A percentile compares a stretch with the other conserved stretches of the same genome.
These are phyloP conservation scores for Cossypha caffra DNA, from an alignment of 2,797 vertebrate genomes.

Conservation along the genomic window DNA sequence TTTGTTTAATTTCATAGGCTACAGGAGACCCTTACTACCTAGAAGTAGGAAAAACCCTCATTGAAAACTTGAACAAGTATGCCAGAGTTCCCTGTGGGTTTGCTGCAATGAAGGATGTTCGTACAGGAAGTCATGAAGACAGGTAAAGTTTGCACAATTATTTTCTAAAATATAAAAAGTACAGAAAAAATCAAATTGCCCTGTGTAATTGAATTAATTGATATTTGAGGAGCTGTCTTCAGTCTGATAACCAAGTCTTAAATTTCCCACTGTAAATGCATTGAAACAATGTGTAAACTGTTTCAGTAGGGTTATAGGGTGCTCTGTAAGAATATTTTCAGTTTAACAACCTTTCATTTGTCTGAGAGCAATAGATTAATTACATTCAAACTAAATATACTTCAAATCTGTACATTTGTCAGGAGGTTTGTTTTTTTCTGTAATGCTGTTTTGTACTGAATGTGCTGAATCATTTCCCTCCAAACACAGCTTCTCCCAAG, in stretches of 20 bases:
- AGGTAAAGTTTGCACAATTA: constrained; percentile 77
- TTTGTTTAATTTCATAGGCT: constrained; percentile 79
- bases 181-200: background rate
- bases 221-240: background rate
- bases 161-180: background rate
- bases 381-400: background rate
- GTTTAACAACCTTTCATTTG: background rate
- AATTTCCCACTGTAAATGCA: background rate
- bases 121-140: constrained; percentile 97
- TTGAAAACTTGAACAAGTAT: constrained; percentile 98
- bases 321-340: background rate
- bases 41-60: constrained; percentile 94
- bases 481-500: background rate
- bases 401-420: background rate
- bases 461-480: background rate
- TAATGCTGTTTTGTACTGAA: background rate
- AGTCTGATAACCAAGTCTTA: background rate
- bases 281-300: background rate
- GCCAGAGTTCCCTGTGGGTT: constrained; percentile 98
- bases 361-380: background rate
- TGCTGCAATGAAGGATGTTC: constrained; percentile 98
- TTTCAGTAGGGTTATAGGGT: background rate
- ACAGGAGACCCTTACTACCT: constrained; percentile 97
- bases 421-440: background rate
- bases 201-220: background rate